A percentile compares a stretch with the other conserved stretches of the same genome.
These are phyloP conservation scores for Dendrocopos noguchii DNA, from an alignment of 2,113 vertebrate species.

Conservation along the genomic window DNA sequence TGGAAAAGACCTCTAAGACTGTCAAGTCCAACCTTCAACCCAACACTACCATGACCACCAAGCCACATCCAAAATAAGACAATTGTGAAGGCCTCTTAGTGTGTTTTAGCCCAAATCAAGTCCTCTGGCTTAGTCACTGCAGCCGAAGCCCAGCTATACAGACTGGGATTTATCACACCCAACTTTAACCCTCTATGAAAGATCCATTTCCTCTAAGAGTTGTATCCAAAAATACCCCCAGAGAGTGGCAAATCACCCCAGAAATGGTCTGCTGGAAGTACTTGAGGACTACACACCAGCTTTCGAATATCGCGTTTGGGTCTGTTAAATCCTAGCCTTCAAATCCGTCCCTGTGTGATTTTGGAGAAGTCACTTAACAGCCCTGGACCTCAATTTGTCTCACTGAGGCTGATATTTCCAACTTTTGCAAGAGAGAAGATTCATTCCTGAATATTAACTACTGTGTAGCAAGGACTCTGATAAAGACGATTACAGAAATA, in stretches of 20 bases:
- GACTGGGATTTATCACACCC: fast-evolving
- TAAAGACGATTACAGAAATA: constrained; percentile 37
- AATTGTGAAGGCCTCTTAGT: background rate
- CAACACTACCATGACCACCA: no score
- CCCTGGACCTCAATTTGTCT: background rate
- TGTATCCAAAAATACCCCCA: background rate
- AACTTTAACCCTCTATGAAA: background rate
- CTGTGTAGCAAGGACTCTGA: background rate
- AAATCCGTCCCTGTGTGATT: background rate
- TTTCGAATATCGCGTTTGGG: background rate
- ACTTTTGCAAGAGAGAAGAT: constrained; percentile 20
- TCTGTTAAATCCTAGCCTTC: background rate
- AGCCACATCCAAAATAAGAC: background rate
- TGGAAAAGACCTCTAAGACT: no score
- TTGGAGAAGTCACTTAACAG: background rate
- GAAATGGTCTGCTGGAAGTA: background rate
- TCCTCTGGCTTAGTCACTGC: background rate
- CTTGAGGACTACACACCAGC: no score
- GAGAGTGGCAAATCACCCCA: background rate
- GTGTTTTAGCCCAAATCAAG: background rate
- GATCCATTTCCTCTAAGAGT: background rate
- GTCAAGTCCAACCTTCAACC: no score
- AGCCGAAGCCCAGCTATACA: background rate
- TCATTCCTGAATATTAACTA: constrained; percentile 36
- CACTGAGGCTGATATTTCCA: background rate